phyloP scores from a whole-genome alignment of 2,113 vertebrate genomes.

The Aegotheles bennettii region DNA sequence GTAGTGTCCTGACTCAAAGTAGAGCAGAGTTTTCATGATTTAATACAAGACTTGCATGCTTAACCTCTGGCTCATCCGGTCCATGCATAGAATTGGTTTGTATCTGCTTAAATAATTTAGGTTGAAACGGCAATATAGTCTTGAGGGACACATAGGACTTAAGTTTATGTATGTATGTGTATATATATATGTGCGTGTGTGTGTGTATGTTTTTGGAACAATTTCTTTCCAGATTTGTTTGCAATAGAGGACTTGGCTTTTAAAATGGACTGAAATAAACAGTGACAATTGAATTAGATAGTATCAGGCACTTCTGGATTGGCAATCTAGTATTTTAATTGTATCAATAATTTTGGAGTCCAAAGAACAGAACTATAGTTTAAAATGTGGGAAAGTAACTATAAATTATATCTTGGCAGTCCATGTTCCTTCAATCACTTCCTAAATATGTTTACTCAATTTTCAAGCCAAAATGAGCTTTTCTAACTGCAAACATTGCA shows the following conservation, averaged over 20 bases:
- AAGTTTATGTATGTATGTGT: neutral
- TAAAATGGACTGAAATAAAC: neutral
- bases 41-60: neutral
- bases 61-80: neutral
- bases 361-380: neutral
- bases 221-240: neutral
- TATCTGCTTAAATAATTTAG: neutral
- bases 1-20: neutral
- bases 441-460: slow-evolving; percentile 34
- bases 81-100: neutral
- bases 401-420: slow-evolving; percentile 28
- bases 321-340: slow-evolving; percentile 9
- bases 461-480: slow-evolving; percentile 33
- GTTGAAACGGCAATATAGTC: neutral
- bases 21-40: neutral
- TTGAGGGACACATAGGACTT: neutral
- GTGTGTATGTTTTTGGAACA: neutral
- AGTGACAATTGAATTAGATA: slow-evolving; percentile 6
- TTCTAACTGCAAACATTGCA: slow-evolving; percentile 14
- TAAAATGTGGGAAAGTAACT: slow-evolving; percentile 46
- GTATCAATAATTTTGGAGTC: slow-evolving; percentile 2
- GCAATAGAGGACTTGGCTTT: neutral
- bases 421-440: slow-evolving; percentile 28
- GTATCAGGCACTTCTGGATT: neutral
- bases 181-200: fast-evolving